Base-by-base conservation (phyloP, 2,888 invertebrate genomes). In the Schizotus pectinicornis region DNA sequence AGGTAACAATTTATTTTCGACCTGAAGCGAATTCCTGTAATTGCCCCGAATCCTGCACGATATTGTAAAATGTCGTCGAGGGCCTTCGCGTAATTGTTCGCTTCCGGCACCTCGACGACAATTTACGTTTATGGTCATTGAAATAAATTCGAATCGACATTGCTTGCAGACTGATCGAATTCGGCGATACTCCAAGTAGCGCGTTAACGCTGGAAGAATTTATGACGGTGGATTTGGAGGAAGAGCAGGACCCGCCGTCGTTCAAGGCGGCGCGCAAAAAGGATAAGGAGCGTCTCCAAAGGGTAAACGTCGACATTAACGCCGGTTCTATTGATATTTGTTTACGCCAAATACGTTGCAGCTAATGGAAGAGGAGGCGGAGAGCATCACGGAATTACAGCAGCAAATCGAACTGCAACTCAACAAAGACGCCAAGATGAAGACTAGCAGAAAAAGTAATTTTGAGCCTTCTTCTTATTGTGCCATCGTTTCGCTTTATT, bases 131-230 rank as follows among this genome's bases (percentile, higher is more conserved):
- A 22, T 5, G 22, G 5, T 39, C 12, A 11, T 32, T 8, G 9
- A 33, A 33, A 7, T 9, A 41, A 22, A 8, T 6, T 11, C 39
- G 7, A 3, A 14, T 14, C 31, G 7, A 30, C 14, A 41, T 57
- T 56, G 41, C 7, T 71, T 65, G 30, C 59, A 86, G 93, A 57
- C 82, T 99, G 35, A 85, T 91, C 30, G 99, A 99, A 81, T 99
- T 99, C 78, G 95, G 95, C 0, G 95, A 95, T 69, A 99, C 99
- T 0, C 96, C 98, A 0, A 95, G 97, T 7, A 95, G 97, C 73
- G 89, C 91, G 6, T 81, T 99, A 49, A 98, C 98, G 0, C 82
- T 98, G 22, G 97, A 98, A 68, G 98, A 99, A 81, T 99, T 99
- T 77, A 92, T 96, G 89, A 92, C 91, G 0, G 94, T 98, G 0